phyloP scores from a whole-genome alignment of 2,113 vertebrate genomes.

The Pterophyllum scalare region DNA sequence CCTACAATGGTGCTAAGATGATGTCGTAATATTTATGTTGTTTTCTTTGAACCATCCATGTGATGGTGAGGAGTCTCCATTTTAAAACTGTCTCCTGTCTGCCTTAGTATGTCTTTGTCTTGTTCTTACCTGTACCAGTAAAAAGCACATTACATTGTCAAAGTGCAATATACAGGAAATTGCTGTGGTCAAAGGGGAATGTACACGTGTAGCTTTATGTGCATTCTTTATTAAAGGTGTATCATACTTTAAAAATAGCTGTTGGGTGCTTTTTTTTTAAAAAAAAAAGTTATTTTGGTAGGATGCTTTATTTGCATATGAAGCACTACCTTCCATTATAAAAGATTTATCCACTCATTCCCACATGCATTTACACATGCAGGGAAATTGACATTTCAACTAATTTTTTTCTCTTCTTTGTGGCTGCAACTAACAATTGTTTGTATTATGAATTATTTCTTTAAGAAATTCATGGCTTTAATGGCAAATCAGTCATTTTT shows the following conservation, averaged over 20 bases:
- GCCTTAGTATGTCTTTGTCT: conserved; percentile 61
- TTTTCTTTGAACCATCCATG: background rate
- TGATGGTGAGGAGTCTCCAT: background rate
- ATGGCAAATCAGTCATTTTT: background rate
- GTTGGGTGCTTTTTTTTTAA: background rate
- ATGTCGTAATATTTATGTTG: background rate
- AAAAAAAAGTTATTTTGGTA: background rate
- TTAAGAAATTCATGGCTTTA: background rate
- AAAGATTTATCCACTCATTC: background rate
- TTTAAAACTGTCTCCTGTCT: conserved; percentile 48
- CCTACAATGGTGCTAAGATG: background rate
- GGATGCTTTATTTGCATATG: background rate
- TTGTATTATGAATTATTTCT: background rate
- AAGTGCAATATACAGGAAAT: conserved; percentile 67
- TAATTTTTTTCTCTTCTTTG: background rate
- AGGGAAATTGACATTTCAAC: background rate
- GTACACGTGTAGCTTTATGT: conserved; percentile 62
- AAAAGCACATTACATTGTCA: conserved; percentile 68
- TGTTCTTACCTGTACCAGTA: conserved; percentile 40
- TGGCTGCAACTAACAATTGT: background rate
- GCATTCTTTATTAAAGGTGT: conserved; percentile 65
- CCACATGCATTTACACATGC: background rate
- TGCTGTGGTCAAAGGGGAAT: conserved; percentile 59
- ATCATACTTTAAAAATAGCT: conserved; percentile 53
- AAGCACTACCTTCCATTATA: background rate